Conservation (phyloP, 1,140 invertebrate species). For the Psix sp. region DNA sequence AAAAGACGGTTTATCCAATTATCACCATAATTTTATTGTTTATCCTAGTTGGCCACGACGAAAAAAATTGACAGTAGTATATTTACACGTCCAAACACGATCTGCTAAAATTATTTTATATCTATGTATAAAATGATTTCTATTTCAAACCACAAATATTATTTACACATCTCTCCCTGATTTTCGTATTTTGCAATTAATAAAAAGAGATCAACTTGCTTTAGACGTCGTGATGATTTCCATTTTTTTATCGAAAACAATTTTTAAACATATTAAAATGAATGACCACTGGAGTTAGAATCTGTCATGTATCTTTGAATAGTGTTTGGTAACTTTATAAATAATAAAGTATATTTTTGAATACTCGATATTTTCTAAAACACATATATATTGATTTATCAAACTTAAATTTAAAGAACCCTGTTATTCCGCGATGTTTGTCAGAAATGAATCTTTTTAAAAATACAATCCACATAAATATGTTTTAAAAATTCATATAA, state of each 20-base stretch:
- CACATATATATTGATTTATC: slow-evolving; percentile 13
- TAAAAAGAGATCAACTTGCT: too few relatives aligned
- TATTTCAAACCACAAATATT: slow-evolving; percentile 9
- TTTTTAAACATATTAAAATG: too few relatives aligned
- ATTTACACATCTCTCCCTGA: slow-evolving; percentile 22
- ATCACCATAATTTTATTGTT: slow-evolving; percentile 20
- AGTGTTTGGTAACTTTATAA: too few relatives aligned
- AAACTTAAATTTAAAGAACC: slow-evolving; percentile 29
- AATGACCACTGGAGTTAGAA: too few relatives aligned
- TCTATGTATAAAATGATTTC: too few relatives aligned
- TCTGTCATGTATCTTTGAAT: neutral
- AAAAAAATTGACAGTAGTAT: slow-evolving; percentile 55
- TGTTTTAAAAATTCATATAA: too few relatives aligned
- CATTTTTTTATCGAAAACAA: too few relatives aligned
- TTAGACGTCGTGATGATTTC: too few relatives aligned
- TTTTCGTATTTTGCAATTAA: too few relatives aligned
- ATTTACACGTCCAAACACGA: slow-evolving; percentile 30
- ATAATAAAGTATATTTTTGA: too few relatives aligned
- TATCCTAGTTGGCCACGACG: slow-evolving; percentile 64
- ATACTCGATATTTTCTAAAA: slow-evolving; percentile 2
- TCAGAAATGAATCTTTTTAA: neutral
- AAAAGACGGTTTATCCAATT: slow-evolving; percentile 68
- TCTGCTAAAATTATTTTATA: slow-evolving; percentile 35
- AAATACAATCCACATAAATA: too few relatives aligned
- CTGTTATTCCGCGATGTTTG: slow-evolving; percentile 32